phyloP scores from a whole-genome alignment of 2,888 invertebrate species.

The Byasa hedistus region DNA sequence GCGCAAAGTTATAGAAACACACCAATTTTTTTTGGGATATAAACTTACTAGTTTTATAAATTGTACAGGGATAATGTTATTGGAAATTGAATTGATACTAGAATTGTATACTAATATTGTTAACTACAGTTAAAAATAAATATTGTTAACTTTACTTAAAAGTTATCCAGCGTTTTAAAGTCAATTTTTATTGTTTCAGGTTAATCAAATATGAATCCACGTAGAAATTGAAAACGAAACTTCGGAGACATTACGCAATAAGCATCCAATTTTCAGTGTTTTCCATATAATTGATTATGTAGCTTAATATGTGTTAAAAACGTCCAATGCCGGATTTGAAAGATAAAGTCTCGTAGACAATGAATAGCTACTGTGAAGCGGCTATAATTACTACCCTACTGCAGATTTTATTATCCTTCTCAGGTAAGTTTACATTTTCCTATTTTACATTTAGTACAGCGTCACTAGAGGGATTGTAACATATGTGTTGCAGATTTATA shows the following conservation, averaged over 20 bases:
- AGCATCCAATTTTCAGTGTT: not conserved
- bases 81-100: too few relatives aligned
- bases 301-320: slow-evolving; percentile 31
- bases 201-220: slow-evolving; percentile 45
- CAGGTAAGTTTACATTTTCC: slow-evolving; percentile 51
- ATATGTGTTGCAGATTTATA: too few relatives aligned
- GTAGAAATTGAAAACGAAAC: slow-evolving; percentile 32
- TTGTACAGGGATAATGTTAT: too few relatives aligned
- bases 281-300: slow-evolving; percentile 7
- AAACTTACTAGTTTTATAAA: too few relatives aligned
- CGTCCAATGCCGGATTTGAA: slow-evolving; percentile 63
- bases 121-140: too few relatives aligned
- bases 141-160: not conserved
- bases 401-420: slow-evolving; percentile 64
- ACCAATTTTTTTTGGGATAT: too few relatives aligned
- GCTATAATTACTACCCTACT: slow-evolving; percentile 68
- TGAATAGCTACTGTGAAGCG: slow-evolving; percentile 68
- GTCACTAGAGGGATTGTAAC: not conserved
- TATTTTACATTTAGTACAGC: not conserved
- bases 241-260: not conserved
- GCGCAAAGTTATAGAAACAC: too few relatives aligned
- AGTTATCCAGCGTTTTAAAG: not conserved
- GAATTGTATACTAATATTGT: too few relatives aligned
- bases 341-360: slow-evolving; percentile 68
- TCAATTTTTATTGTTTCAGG: slow-evolving; percentile 48